These are phyloP conservation scores for Adelphocoris suturalis DNA, from an alignment of 2,888 invertebrate genomes.

Conservation along the genomic window DNA sequence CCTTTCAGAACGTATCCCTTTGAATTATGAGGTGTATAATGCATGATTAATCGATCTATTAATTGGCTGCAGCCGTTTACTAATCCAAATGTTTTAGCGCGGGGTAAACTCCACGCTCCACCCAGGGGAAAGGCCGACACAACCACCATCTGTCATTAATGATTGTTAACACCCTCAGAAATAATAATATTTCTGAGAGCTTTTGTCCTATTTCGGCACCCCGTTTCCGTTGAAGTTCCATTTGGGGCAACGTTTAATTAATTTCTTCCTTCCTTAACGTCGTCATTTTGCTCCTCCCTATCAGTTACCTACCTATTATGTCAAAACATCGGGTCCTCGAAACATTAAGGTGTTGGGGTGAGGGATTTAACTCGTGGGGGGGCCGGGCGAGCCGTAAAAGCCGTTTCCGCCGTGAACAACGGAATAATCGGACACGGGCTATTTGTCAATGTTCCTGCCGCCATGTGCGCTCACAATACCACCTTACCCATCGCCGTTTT, in stretches of 20 bases:
- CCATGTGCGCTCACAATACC: constrained; percentile 20
- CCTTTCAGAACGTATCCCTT: neutral
- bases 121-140: constrained; percentile 11
- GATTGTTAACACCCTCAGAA: constrained; percentile 3
- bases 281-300: neutral
- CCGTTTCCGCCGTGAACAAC: constrained; percentile 29
- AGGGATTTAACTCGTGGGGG: neutral
- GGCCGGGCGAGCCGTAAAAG: neutral
- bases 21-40: constrained; percentile 31
- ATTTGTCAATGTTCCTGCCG: constrained; percentile 32
- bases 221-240: neutral
- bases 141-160: constrained; percentile 48
- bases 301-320: constrained; percentile 1
- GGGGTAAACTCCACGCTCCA: neutral
- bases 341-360: neutral
- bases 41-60: constrained; percentile 34
- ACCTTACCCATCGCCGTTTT: neutral
- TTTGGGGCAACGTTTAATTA: neutral
- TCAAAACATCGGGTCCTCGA: neutral
- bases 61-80: constrained; percentile 35
- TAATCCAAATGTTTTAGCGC: constrained; percentile 29
- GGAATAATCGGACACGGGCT: constrained; percentile 30
- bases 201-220: constrained; percentile 41
- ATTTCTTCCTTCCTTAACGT: constrained; percentile 46
- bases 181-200: constrained; percentile 45